A percentile compares a stretch with the other conserved stretches of the same genome.
phyloP scores from a whole-genome alignment of 2,888 invertebrate genomes.

The Endomychus coccineus region DNA sequence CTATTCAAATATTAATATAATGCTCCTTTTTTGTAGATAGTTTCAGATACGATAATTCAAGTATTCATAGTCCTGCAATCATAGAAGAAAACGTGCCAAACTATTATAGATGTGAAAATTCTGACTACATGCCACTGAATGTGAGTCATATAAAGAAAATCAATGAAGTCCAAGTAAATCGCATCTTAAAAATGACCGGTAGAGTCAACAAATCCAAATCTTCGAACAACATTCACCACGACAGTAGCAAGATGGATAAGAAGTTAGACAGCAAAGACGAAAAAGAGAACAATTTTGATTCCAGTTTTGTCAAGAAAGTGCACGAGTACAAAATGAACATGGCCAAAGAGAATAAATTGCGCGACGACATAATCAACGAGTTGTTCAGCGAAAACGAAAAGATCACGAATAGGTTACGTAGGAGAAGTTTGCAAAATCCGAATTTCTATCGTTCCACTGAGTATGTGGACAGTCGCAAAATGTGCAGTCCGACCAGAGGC shows the following conservation, averaged over 20 bases:
- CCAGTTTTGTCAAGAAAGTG: conserved; percentile 24
- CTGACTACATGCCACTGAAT: conserved; percentile 31
- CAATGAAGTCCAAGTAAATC: background rate
- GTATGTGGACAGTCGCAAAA: conserved; percentile 10
- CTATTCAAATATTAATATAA: too few species aligned
- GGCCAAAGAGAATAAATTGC: conserved; percentile 34
- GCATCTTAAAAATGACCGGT: conserved; percentile 1
- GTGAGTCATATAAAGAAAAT: conserved; percentile 11
- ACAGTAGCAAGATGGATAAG: conserved; percentile 6
- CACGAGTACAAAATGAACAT: conserved; percentile 33
- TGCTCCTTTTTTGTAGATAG: conserved; percentile 1
- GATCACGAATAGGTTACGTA: conserved; percentile 26
- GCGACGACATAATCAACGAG: conserved; percentile 38
- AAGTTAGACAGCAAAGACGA: background rate
- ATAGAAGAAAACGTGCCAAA: conserved; percentile 23
- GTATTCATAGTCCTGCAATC: conserved; percentile 23
- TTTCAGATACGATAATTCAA: conserved; percentile 1
- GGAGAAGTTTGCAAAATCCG: conserved; percentile 12
- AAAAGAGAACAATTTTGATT: conserved; percentile 8
- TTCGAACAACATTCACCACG: conserved; percentile 27
- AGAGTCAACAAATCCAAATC: conserved; percentile 31
- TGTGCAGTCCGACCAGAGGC: background rate
- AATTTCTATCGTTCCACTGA: conserved; percentile 17
- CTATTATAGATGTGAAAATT: conserved; percentile 34
- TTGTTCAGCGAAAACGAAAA: conserved; percentile 35